Conservation (phyloP, 2,888 invertebrate genomes). For the Scotopteryx bipunctaria region DNA sequence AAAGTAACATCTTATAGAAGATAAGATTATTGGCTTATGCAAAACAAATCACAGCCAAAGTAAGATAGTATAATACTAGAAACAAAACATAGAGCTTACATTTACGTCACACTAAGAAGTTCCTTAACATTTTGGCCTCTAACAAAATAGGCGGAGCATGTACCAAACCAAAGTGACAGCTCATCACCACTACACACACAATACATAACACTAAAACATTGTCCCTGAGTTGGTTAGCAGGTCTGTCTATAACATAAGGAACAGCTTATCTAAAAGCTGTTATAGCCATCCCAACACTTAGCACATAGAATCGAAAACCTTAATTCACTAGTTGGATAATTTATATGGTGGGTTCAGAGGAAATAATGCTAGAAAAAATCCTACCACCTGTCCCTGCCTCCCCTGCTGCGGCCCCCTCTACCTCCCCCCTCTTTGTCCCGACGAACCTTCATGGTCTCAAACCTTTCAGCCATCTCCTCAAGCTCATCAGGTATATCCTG, state of each 20-base stretch:
- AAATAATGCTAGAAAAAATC: not conserved
- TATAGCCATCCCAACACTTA: constrained; percentile 2
- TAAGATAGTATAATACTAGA: constrained; percentile 1
- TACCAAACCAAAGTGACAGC: constrained; percentile 9
- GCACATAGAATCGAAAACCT: constrained; percentile 10
- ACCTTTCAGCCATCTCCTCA: constrained; percentile 89
- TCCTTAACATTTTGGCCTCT: not conserved
- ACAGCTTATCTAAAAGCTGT: constrained; percentile 3
- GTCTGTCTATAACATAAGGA: too few relatives aligned
- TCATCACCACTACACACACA: constrained; percentile 4
- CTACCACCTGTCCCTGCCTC: constrained; percentile 60
- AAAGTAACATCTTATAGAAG: constrained; percentile 2
- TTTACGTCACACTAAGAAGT: too few relatives aligned
- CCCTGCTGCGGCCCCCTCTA: constrained; percentile 49
- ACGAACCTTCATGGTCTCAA: constrained; percentile 86
- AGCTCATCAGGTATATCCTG: constrained; percentile 92
- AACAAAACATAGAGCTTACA: not conserved
- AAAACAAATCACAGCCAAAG: constrained; percentile 23
- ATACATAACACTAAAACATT: too few relatives aligned
- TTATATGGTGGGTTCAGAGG: constrained; percentile 17
- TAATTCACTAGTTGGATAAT: constrained; percentile 3
- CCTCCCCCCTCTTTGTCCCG: constrained; percentile 79
- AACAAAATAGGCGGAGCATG: constrained; percentile 7
- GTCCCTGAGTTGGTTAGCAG: too few relatives aligned
- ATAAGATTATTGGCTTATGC: constrained; percentile 4